A percentile compares a stretch with the other conserved stretches of the same genome.
Evolutionary conservation across 1,140 invertebrate species (phyloP).

Genomic region (Cyphomyrmex costatus): DNA sequence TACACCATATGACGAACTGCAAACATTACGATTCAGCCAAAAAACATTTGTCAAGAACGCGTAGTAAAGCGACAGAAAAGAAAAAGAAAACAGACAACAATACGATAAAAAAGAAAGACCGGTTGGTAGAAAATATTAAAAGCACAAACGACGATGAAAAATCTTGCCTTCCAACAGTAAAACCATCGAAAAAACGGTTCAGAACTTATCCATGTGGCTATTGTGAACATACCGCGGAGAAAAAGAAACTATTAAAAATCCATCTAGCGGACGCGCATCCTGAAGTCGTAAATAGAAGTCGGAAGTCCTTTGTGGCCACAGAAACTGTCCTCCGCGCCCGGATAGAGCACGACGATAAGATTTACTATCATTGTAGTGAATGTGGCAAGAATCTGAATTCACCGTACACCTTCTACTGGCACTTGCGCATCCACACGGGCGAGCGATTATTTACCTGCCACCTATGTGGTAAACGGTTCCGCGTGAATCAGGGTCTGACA

Average conservation of each 20-base stretch:
- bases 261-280: conserved; percentile 79
- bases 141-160: background rate
- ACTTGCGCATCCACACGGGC: conserved; percentile 90
- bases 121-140: background rate
- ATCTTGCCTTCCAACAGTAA: background rate
- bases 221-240: conserved; percentile 77
- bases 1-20: conserved; percentile 7
- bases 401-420: conserved; percentile 88
- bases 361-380: conserved; percentile 88
- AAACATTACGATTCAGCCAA: background rate
- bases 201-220: conserved; percentile 78
- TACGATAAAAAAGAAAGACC: background rate
- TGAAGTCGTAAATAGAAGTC: conserved; percentile 58
- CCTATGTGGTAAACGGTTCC: conserved; percentile 92
- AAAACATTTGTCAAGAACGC: background rate
- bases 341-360: conserved; percentile 84
- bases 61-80: background rate
- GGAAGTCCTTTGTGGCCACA: conserved; percentile 79
- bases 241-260: conserved; percentile 77
- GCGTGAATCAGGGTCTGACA: conserved; percentile 88
- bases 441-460: conserved; percentile 92
- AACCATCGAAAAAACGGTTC: conserved; percentile 29
- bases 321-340: conserved; percentile 83
- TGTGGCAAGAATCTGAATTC: conserved; percentile 89
- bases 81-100: background rate